Percentiles rank a stretch among this genome's conserved stretches.
Conservation (phyloP, 1,140 invertebrate genomes). For the Drosophila sechellia region DNA sequence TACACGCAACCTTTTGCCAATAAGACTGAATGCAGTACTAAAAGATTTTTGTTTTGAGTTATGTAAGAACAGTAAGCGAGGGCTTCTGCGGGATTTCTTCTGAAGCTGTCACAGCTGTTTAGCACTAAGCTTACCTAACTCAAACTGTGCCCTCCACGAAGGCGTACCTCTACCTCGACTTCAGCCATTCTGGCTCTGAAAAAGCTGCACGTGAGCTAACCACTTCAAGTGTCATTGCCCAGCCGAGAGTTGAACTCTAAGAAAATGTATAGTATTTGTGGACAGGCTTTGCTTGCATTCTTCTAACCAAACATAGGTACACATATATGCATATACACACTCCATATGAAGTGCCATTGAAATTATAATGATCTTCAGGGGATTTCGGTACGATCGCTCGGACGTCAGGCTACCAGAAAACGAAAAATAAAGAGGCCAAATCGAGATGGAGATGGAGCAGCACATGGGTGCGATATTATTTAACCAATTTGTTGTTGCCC, state of each 20-base stretch:
- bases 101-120: conserved; percentile 43
- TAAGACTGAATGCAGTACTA: background rate
- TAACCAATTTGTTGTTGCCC: conserved; percentile 74
- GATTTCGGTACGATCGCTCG: conserved; percentile 66
- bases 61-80: conserved; percentile 3
- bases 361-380: conserved; percentile 80
- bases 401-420: conserved; percentile 67
- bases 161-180: background rate
- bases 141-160: conserved; percentile 16
- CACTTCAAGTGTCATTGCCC: conserved; percentile 76
- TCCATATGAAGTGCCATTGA: conserved; percentile 73
- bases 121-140: conserved; percentile 46
- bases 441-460: conserved; percentile 21
- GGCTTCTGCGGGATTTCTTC: conserved; percentile 38
- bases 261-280: conserved; percentile 16
- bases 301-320: conserved; percentile 53
- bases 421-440: conserved; percentile 14
- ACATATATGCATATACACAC: conserved; percentile 27
- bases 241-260: conserved; percentile 39
- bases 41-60: conserved; percentile 12
- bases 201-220: conserved; percentile 47
- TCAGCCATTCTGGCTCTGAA: background rate
- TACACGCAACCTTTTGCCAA: background rate
- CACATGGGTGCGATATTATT: conserved; percentile 48
- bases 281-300: conserved; percentile 56